Conservation (phyloP, 2,113 vertebrate species). For the Catharus bicknelli region DNA sequence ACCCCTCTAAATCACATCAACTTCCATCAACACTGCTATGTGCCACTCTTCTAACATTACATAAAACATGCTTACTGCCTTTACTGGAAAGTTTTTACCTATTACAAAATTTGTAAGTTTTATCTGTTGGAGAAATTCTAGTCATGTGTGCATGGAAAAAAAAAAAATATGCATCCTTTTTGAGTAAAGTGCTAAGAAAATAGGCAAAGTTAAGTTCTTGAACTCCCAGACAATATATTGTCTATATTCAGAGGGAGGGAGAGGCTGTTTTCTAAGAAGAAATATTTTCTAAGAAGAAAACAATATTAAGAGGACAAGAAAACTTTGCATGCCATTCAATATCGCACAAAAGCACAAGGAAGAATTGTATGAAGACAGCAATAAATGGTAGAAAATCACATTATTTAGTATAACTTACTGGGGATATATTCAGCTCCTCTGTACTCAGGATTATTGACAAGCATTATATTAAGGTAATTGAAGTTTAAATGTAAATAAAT, state of each 20-base stretch:
- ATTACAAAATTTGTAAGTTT: neutral
- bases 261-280: neutral
- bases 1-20: neutral
- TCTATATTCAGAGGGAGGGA: neutral
- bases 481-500: slow-evolving; percentile 30
- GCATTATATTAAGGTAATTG: neutral
- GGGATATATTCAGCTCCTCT: neutral
- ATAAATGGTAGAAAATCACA: neutral
- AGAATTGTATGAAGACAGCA: neutral
- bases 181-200: neutral
- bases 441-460: slow-evolving; percentile 5
- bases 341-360: neutral
- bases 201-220: neutral
- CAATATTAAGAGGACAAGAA: neutral
- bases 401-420: neutral
- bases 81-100: neutral
- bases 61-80: neutral
- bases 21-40: neutral
- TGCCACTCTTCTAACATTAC: neutral
- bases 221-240: neutral
- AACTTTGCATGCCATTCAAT: neutral
- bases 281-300: neutral
- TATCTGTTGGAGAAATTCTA: neutral
- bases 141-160: neutral
- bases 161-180: neutral